phyloP scores from a whole-genome alignment of 2,888 invertebrate genomes.

The Eupithecia centaureata region DNA sequence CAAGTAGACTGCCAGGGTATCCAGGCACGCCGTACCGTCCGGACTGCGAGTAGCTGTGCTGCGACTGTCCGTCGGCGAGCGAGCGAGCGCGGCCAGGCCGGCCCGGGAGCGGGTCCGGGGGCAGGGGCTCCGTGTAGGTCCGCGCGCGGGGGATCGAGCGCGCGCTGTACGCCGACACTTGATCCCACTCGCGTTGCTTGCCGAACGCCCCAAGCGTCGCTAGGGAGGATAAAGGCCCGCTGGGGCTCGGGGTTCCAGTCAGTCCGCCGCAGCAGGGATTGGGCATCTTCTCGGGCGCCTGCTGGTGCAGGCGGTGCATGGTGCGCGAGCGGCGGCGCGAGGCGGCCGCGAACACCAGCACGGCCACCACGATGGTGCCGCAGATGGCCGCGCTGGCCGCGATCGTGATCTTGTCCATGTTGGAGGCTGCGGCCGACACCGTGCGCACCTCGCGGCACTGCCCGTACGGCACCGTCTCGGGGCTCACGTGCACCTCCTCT shows the following conservation, averaged over 20 bases:
- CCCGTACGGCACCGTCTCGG: constrained; percentile 92
- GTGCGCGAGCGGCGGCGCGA: constrained; percentile 91
- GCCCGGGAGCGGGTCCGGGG: constrained; percentile 89
- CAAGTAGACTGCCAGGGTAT: constrained; percentile 87
- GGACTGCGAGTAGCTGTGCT: constrained; percentile 94
- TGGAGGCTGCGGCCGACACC: constrained; percentile 91
- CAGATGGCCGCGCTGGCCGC: constrained; percentile 97
- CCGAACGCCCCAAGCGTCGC: constrained; percentile 93
- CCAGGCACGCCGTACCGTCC: constrained; percentile 90
- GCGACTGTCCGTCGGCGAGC: constrained; percentile 94
- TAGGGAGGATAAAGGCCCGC: constrained; percentile 91
- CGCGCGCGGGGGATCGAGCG: constrained; percentile 94
- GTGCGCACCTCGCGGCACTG: constrained; percentile 96
- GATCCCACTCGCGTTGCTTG: constrained; percentile 89
- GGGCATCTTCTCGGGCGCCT: constrained; percentile 88
- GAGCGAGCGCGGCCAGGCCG: constrained; percentile 91
- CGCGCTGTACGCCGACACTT: constrained; percentile 94
- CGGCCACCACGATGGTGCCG: constrained; percentile 95
- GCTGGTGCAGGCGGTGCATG: constrained; percentile 88
- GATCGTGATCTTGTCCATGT: constrained; percentile 98
- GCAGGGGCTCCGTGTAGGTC: constrained; percentile 87
- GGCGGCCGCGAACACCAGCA: constrained; percentile 94
- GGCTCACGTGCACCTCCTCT: constrained; percentile 94
- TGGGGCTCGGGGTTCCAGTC: constrained; percentile 90
- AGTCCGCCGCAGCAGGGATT: constrained; percentile 91